These are phyloP conservation scores for Lagodon rhomboides DNA, from an alignment of 2,797 vertebrate genomes.

Conservation along the genomic window DNA sequence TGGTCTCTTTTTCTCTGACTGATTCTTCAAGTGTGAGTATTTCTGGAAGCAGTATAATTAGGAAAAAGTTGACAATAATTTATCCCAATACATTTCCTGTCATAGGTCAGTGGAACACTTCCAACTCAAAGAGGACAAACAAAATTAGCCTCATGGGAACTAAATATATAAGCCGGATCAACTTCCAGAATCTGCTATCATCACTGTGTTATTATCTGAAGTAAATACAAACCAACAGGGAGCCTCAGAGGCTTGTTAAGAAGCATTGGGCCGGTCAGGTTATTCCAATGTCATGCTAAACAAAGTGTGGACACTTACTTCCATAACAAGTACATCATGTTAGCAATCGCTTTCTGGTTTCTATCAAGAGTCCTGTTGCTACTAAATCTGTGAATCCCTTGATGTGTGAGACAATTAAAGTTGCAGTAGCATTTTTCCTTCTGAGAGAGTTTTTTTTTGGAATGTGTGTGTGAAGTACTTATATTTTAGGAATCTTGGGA, in stretches of 20 bases:
- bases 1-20: constrained; percentile 17
- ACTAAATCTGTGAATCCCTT: background rate
- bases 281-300: constrained; percentile 5
- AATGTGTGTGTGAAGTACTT: background rate
- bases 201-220: constrained; percentile 11
- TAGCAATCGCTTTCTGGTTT: constrained; percentile 28
- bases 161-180: constrained; percentile 6
- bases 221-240: background rate
- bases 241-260: constrained; percentile 20
- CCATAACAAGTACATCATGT: constrained; percentile 14
- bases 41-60: constrained; percentile 23
- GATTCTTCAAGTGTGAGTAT: constrained; percentile 28
- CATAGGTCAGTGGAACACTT: constrained; percentile 11
- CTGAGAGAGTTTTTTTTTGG: background rate
- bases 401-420: constrained; percentile 4
- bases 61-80: constrained; percentile 1
- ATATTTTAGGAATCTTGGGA: background rate
- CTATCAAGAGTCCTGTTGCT: background rate
- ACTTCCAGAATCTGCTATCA: background rate
- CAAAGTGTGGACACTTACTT: constrained; percentile 21
- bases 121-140: background rate
- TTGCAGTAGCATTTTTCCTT: constrained; percentile 1
- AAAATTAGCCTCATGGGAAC: background rate
- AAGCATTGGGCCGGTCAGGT: constrained; percentile 6
- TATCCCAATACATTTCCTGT: constrained; percentile 10